Evolutionary conservation across 2,797 vertebrate genomes (phyloP).

Genomic region (Poeciliopsis gracilis): DNA sequence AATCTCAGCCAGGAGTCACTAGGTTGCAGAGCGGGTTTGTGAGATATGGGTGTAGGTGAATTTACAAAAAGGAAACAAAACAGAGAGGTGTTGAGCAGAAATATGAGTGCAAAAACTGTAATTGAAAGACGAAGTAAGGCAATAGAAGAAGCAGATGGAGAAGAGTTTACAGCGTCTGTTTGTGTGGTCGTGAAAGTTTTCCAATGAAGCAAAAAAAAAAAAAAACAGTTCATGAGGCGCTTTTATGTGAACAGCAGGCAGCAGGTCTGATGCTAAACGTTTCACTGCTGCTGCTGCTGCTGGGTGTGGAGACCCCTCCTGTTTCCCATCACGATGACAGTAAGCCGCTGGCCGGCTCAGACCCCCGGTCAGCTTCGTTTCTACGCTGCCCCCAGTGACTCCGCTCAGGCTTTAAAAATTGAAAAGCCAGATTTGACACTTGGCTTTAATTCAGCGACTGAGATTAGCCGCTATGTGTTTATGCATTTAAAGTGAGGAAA

Average conservation of each 20-base stretch:
- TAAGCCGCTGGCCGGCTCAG: conserved; percentile 43
- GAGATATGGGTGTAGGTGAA: conserved; percentile 41
- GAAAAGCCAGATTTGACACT: conserved; percentile 11
- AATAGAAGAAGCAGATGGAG: conserved; percentile 26
- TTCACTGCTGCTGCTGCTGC: conserved; percentile 13
- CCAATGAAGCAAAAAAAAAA: background rate
- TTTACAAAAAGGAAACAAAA: conserved; percentile 27
- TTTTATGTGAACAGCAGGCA: conserved; percentile 26
- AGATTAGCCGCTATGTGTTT: conserved; percentile 23
- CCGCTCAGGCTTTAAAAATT: conserved; percentile 13
- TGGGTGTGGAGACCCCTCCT: conserved; percentile 43
- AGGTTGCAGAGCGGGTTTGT: conserved; percentile 56
- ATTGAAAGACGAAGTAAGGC: background rate
- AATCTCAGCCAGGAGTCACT: conserved; percentile 61
- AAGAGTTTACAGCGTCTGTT: conserved; percentile 25
- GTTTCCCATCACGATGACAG: conserved; percentile 47
- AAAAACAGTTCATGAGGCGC: conserved; percentile 16
- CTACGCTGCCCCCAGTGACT: conserved; percentile 21
- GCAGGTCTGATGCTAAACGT: conserved; percentile 23
- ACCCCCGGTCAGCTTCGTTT: conserved; percentile 48
- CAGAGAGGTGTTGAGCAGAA: background rate
- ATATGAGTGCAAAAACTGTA: background rate
- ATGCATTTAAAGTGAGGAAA: conserved; percentile 13
- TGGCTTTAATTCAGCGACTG: conserved; percentile 13
- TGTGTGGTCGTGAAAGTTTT: conserved; percentile 12